Conservation (phyloP, 2,888 invertebrate species). For the Dicranocentrus wangi region DNA sequence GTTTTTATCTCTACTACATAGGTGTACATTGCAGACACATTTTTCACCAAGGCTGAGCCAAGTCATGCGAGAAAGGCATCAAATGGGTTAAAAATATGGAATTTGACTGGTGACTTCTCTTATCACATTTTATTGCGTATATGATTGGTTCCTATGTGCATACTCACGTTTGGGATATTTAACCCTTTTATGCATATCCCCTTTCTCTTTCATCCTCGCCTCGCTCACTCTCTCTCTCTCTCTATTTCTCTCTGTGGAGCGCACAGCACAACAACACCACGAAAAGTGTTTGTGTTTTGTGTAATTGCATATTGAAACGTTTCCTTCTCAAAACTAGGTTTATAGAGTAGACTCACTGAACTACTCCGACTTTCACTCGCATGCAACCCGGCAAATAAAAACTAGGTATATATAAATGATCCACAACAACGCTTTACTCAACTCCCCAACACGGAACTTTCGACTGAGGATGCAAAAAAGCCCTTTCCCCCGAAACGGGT, state of each 20-base stretch:
- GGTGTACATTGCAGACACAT: no score
- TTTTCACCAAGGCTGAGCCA: constrained; percentile 26
- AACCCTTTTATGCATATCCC: constrained; percentile 43
- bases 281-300: no score
- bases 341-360: no score
- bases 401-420: not conserved
- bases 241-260: not conserved
- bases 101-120: constrained; percentile 43
- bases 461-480: not conserved
- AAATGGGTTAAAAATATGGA: constrained; percentile 48
- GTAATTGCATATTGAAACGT: no score
- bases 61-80: constrained; percentile 65
- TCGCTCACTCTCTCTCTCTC: not conserved
- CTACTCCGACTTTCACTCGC: no score
- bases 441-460: no score
- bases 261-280: no score
- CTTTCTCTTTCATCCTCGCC: constrained; percentile 19
- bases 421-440: not conserved
- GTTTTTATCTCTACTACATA: no score
- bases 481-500: not conserved
- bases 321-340: no score
- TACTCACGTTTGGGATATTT: not conserved
- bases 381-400: no score
- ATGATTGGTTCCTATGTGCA: not conserved
- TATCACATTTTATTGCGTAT: constrained; percentile 41